Conservation (phyloP, 2,797 vertebrate genomes). For the Steatocranus sp. region DNA sequence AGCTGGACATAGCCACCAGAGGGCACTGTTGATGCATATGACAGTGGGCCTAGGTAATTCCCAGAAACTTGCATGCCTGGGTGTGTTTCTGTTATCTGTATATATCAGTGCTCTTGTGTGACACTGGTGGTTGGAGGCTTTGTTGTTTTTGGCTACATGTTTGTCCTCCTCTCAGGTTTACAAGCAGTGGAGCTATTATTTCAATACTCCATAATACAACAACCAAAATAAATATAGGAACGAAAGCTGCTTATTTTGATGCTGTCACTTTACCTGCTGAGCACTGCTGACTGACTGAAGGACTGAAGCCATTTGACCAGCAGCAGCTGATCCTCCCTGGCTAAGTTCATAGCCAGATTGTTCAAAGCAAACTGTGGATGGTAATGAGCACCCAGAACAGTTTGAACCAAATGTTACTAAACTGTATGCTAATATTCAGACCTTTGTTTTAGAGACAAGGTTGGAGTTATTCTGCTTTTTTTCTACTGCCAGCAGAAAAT, state of each 20-base stretch:
- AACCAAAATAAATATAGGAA: background rate
- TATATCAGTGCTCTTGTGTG: background rate
- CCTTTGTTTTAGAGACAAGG: background rate
- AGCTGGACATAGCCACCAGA: constrained; percentile 2
- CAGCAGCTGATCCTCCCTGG: background rate
- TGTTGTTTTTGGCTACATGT: background rate
- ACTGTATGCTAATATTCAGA: background rate
- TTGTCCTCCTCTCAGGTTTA: background rate
- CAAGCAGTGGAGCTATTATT: background rate
- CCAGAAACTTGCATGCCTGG: background rate
- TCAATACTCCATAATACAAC: background rate
- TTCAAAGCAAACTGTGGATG: background rate
- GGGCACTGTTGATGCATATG: constrained; percentile 5
- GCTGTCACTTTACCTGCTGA: background rate
- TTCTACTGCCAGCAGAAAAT: background rate
- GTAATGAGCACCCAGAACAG: background rate
- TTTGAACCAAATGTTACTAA: background rate
- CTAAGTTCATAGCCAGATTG: background rate
- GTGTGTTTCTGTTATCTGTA: background rate
- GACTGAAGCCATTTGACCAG: background rate
- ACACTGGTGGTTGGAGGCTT: background rate
- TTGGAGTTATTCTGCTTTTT: background rate
- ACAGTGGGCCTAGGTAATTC: background rate
- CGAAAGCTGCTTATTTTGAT: background rate
- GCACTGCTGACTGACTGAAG: background rate